A percentile compares a stretch with the other conserved stretches of the same genome.
These are phyloP conservation scores for Platyrinchus mystaceus DNA, from an alignment of 2,797 vertebrate genomes.

Conservation along the genomic window DNA sequence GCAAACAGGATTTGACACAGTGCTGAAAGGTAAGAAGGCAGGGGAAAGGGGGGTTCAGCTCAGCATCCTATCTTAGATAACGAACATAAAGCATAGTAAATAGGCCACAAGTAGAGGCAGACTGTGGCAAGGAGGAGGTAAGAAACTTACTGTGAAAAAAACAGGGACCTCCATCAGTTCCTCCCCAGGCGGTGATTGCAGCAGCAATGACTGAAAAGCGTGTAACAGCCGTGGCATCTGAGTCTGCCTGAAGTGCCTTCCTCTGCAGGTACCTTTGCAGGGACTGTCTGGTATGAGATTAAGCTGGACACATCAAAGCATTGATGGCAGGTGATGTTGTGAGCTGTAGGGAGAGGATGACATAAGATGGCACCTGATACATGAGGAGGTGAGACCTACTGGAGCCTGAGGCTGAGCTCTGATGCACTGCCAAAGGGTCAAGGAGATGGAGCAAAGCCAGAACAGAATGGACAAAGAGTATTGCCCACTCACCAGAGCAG, in stretches of 20 bases:
- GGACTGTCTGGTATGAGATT: not conserved
- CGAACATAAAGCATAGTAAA: not conserved
- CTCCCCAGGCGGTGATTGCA: not conserved
- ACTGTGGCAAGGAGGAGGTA: not conserved
- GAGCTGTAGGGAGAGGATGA: not conserved
- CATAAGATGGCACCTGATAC: not conserved
- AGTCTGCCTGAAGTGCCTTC: not conserved
- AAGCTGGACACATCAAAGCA: slow-evolving; percentile 35
- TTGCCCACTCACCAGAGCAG: not conserved
- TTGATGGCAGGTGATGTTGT: slow-evolving; percentile 8
- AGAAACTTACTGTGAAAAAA: not conserved
- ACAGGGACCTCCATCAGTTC: not conserved
- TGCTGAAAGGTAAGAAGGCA: slow-evolving; percentile 6
- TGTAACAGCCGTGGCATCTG: slow-evolving; percentile 1
- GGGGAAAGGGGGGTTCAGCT: not conserved
- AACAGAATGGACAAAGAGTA: not conserved
- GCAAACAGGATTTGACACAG: slow-evolving; percentile 29
- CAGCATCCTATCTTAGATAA: not conserved
- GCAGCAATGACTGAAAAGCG: slow-evolving; percentile 1
- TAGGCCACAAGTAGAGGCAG: not conserved
- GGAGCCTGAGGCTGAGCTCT: not conserved
- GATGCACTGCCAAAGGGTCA: not conserved
- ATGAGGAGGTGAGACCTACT: not conserved
- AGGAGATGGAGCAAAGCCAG: not conserved
- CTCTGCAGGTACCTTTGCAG: not conserved